These are phyloP conservation scores for Stegodyphus dumicola DNA, from an alignment of 1,140 invertebrate species.

Conservation along the genomic window DNA sequence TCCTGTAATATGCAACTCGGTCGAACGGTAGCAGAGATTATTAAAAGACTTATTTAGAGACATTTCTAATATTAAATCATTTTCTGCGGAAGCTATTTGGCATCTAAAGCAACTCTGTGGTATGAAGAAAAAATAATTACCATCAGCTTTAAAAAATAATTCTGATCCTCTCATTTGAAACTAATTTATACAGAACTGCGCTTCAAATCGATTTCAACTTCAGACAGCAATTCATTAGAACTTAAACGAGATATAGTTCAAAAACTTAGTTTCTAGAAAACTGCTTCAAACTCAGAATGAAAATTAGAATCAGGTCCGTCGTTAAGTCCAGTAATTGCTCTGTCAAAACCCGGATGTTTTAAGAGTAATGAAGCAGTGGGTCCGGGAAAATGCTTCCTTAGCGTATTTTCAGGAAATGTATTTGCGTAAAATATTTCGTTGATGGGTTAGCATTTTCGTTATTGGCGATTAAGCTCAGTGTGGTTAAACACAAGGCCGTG, in stretches of 20 bases:
- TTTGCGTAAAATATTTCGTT: neutral
- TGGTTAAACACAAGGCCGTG: no score
- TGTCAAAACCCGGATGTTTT: constrained; percentile 12
- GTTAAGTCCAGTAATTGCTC: constrained; percentile 9
- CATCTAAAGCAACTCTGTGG: no score
- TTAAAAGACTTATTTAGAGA: no score
- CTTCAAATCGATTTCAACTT: constrained; percentile 6
- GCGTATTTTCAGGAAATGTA: neutral
- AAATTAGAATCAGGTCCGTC: neutral
- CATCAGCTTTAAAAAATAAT: neutral
- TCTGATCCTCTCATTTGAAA: neutral
- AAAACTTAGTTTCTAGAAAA: constrained; percentile 3
- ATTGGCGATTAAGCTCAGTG: neutral
- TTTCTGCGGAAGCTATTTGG: no score
- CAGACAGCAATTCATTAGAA: neutral
- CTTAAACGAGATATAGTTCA: neutral
- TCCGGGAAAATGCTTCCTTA: constrained; percentile 2
- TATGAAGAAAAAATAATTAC: no score
- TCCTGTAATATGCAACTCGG: no score
- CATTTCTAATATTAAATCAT: no score
- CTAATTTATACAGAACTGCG: neutral
- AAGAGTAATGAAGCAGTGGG: constrained; percentile 10
- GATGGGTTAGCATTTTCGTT: neutral
- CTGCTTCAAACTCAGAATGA: neutral
- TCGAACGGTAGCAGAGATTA: no score